phyloP scores from a whole-genome alignment of 2,888 invertebrate genomes.

The Mimumesa dahlbomi region DNA sequence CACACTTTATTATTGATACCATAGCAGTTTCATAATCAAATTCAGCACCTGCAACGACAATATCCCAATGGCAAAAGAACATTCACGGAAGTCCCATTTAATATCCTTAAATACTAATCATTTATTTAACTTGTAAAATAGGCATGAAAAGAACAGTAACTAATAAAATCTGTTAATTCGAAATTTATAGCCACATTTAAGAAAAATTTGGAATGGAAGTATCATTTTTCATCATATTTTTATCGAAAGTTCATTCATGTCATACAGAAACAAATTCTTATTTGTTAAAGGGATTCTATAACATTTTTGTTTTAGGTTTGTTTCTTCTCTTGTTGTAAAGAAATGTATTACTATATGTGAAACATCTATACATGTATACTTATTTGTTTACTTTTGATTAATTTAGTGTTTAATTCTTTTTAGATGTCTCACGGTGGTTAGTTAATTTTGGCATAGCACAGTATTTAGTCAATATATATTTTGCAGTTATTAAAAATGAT shows the following conservation, averaged over 20 bases:
- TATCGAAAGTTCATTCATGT: constrained; percentile 33
- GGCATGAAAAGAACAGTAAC: constrained; percentile 62
- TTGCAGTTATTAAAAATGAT: constrained; percentile 15
- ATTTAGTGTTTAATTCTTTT: neutral
- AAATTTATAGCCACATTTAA: constrained; percentile 46
- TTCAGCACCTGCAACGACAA: constrained; percentile 65
- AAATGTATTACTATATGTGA: too few species aligned
- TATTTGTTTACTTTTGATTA: too few species aligned
- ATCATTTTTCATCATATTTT: constrained; percentile 39
- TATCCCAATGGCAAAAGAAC: constrained; percentile 59
- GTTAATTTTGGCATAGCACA: constrained; percentile 16
- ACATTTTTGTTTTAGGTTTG: constrained; percentile 30
- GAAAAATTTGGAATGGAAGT: constrained; percentile 32
- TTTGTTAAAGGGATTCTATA: constrained; percentile 32
- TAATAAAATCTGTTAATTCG: constrained; percentile 59
- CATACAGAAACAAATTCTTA: constrained; percentile 19
- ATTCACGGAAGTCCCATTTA: constrained; percentile 53
- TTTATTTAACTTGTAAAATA: constrained; percentile 73
- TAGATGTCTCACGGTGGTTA: neutral
- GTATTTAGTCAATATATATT: constrained; percentile 15
- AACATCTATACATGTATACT: too few species aligned
- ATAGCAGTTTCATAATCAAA: constrained; percentile 63
- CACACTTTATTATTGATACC: constrained; percentile 58
- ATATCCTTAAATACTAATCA: constrained; percentile 63
- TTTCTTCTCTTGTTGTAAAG: too few species aligned